A percentile compares a stretch with the other conserved stretches of the same genome.
Conservation (phyloP, 1,140 invertebrate genomes). For the Babylonia areolata region DNA sequence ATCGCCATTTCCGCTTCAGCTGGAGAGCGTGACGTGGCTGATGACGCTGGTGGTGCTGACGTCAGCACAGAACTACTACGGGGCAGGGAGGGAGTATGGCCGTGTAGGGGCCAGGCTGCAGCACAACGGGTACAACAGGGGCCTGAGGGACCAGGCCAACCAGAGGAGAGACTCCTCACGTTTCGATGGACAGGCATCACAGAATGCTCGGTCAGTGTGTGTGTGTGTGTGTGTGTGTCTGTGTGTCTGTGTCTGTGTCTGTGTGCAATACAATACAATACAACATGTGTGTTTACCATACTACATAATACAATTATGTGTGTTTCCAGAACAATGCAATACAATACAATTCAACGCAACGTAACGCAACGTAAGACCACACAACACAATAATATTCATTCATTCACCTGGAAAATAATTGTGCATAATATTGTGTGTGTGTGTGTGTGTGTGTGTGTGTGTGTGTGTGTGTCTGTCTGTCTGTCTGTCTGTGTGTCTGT, state of each 20-base stretch:
- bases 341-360: too few species aligned
- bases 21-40: constrained; percentile 19
- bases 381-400: too few species aligned
- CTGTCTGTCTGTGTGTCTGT: not conserved
- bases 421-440: too few species aligned
- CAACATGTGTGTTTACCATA: too few species aligned
- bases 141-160: not conserved
- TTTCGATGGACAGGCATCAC: not conserved
- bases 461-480: not conserved
- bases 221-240: too few species aligned
- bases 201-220: not conserved
- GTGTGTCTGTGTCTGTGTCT: too few species aligned
- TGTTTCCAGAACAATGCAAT: too few species aligned
- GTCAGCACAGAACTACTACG: not conserved
- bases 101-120: not conserved
- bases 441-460: not conserved
- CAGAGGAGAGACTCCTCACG: constrained; percentile 15
- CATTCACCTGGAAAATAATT: too few species aligned
- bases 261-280: too few species aligned
- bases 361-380: too few species aligned
- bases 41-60: constrained; percentile 14
- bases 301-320: too few species aligned
- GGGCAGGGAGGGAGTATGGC: constrained; percentile 1
- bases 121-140: not conserved
- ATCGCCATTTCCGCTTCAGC: constrained; percentile 9